A percentile compares a stretch with the other conserved stretches of the same genome.
These are phyloP conservation scores for Peromyscus aztecus DNA, from an alignment of 2,797 vertebrate genomes.

Conservation along the genomic window DNA sequence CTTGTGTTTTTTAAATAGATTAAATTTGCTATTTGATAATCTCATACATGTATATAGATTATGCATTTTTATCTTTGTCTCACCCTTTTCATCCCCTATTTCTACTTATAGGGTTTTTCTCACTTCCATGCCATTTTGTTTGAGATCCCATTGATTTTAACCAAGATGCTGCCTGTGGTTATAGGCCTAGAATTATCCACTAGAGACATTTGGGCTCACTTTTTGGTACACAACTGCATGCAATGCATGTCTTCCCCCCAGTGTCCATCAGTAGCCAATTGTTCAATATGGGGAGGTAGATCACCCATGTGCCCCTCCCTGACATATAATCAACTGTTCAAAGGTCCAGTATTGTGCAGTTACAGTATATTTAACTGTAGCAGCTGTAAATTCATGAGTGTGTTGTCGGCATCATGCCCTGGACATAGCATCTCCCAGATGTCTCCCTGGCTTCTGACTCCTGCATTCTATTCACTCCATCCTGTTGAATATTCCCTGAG, in stretches of 20 bases:
- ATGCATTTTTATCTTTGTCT: background rate
- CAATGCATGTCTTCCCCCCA: background rate
- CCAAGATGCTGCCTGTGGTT: background rate
- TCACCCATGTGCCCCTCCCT: background rate
- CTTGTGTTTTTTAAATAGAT: background rate
- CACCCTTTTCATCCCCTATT: accelerated
- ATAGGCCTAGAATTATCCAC: background rate
- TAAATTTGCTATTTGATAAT: background rate
- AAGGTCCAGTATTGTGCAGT: background rate
- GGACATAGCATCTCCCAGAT: background rate
- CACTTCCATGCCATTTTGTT: background rate
- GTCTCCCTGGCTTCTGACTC: background rate
- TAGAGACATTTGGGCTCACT: background rate
- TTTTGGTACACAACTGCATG: background rate
- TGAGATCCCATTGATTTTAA: background rate
- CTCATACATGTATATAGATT: background rate
- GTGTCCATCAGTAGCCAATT: background rate
- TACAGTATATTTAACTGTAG: background rate
- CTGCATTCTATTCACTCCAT: background rate
- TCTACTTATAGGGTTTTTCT: background rate
- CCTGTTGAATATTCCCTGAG: background rate
- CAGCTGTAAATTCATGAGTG: background rate
- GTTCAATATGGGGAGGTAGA: background rate
- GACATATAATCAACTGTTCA: background rate
- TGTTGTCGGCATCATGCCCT: background rate